Evolutionary conservation across 2,888 invertebrate genomes (phyloP).

Genomic region (Perdita meconis): DNA sequence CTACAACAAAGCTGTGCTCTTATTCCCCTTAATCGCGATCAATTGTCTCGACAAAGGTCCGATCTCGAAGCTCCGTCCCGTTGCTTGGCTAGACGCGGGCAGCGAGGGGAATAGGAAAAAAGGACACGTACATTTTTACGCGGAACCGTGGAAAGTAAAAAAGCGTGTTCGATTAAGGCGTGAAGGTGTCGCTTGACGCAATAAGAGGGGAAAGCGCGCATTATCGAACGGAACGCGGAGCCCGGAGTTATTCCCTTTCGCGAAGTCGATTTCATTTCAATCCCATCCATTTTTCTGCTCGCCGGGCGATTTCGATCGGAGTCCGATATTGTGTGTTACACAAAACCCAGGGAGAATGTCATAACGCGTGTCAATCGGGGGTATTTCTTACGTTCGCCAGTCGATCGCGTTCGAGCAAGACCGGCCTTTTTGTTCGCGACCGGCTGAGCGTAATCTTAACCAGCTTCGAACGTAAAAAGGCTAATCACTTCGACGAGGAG

Average conservation of each 20-base stretch:
- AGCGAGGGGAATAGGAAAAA: too few relatives aligned
- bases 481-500: constrained; percentile 39
- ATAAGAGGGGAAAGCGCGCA: constrained; percentile 51
- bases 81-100: neutral
- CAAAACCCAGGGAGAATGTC: constrained; percentile 55
- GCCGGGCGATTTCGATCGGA: constrained; percentile 42
- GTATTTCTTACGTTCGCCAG: constrained; percentile 37
- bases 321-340: constrained; percentile 46
- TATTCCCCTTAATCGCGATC: constrained; percentile 8
- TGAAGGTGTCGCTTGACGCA: constrained; percentile 56
- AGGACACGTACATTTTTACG: constrained; percentile 37
- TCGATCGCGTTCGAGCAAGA: constrained; percentile 49
- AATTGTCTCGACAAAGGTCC: constrained; percentile 17
- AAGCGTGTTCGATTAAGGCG: constrained; percentile 58
- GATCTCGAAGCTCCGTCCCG: neutral
- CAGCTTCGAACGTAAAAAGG: constrained; percentile 56
- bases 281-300: constrained; percentile 52
- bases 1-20: neutral
- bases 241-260: constrained; percentile 38
- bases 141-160: constrained; percentile 48
- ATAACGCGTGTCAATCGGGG: constrained; percentile 60
- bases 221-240: constrained; percentile 37
- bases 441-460: constrained; percentile 57
- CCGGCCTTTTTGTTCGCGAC: constrained; percentile 44
- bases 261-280: constrained; percentile 46